A percentile compares a stretch with the other conserved stretches of the same genome.
Evolutionary conservation across 2,797 vertebrate genomes (phyloP).

Genomic region (Gila robusta): DNA sequence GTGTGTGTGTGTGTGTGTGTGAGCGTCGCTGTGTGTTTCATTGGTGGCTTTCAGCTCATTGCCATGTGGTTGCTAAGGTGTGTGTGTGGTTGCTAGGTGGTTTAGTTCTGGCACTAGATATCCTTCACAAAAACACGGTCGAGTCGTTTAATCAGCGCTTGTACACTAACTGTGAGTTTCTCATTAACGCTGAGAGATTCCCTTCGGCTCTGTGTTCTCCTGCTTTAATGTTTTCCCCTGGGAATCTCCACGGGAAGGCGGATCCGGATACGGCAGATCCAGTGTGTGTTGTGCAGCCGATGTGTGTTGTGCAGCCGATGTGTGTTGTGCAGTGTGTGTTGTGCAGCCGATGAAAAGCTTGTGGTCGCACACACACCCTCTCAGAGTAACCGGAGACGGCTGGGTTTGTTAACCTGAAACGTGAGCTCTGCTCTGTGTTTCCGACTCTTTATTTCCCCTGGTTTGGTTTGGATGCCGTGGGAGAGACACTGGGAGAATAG

Average conservation of each 20-base stretch:
- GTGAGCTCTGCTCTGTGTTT: constrained; percentile 6
- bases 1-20: not conserved
- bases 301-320: constrained; percentile 19
- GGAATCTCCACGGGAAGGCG: constrained; percentile 30
- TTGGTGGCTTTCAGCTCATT: not conserved
- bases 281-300: constrained; percentile 31
- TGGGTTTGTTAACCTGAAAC: constrained; percentile 62
- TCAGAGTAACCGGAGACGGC: constrained; percentile 62
- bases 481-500: not conserved
- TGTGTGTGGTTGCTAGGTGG: not conserved
- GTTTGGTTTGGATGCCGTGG: no score
- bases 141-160: not conserved
- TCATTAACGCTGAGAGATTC: not conserved
- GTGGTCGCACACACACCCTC: constrained; percentile 59
- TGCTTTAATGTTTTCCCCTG: constrained; percentile 35
- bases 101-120: not conserved
- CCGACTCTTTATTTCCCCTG: not conserved
- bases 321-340: constrained; percentile 7
- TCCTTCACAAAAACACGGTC: not conserved
- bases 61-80: not conserved
- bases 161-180: not conserved
- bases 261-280: constrained; percentile 37
- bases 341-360: constrained; percentile 42
- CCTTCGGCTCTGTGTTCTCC: constrained; percentile 19
- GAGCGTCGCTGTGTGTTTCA: not conserved